Evolutionary conservation across 2,113 vertebrate species (phyloP).

Genomic region (Neogobius melanostomus): DNA sequence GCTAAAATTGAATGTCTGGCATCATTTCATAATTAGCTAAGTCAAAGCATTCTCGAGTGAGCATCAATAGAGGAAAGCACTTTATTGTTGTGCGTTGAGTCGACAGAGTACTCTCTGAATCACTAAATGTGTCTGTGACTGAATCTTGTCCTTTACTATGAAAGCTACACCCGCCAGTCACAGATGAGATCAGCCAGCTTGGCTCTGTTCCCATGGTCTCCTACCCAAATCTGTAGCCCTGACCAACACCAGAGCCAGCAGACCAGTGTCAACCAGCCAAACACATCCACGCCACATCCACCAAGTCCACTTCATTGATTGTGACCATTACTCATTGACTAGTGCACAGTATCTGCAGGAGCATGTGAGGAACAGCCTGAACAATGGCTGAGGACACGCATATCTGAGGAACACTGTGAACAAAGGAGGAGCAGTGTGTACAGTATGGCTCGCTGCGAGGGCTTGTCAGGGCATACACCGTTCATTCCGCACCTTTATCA

Average conservation of each 20-base stretch:
- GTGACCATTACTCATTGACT: neutral
- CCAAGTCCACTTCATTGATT: neutral
- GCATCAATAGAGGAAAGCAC: too few relatives aligned
- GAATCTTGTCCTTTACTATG: neutral
- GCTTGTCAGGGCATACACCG: conserved; percentile 54
- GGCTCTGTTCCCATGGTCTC: conserved; percentile 63
- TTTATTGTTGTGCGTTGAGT: too few relatives aligned
- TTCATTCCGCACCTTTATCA: conserved; percentile 42
- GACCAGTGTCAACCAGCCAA: conserved; percentile 27
- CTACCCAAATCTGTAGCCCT: conserved; percentile 60
- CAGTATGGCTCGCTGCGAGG: conserved; percentile 30
- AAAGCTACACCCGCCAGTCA: conserved; percentile 54
- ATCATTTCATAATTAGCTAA: too few relatives aligned
- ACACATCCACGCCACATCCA: neutral
- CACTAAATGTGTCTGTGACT: too few relatives aligned
- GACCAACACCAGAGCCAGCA: conserved; percentile 49
- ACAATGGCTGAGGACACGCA: conserved; percentile 8
- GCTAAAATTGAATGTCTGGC: too few relatives aligned
- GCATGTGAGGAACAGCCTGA: conserved; percentile 2
- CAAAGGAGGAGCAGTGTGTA: conserved; percentile 56
- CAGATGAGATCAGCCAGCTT: conserved; percentile 59
- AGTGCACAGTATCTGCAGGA: neutral
- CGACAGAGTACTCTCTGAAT: too few relatives aligned
- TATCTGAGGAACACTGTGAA: conserved; percentile 45
- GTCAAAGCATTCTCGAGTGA: too few relatives aligned